Percentiles rank a stretch among this genome's conserved stretches.
Conservation (phyloP, 2,888 invertebrate species). For the Margaritifera margaritifera region DNA sequence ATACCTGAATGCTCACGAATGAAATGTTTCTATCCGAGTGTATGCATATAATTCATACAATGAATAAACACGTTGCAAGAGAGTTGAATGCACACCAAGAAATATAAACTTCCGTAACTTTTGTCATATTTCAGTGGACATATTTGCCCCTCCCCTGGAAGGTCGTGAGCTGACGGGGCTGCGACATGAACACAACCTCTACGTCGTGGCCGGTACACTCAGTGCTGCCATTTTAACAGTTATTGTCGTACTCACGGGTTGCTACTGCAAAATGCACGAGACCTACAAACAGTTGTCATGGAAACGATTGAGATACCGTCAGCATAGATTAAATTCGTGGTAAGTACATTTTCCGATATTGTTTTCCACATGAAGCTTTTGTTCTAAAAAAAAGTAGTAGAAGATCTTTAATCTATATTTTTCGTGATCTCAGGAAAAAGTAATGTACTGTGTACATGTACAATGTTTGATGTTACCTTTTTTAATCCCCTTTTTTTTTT, state of each 20-base stretch:
- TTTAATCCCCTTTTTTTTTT: too few relatives aligned
- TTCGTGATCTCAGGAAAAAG: too few relatives aligned
- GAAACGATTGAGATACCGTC: conserved; percentile 19
- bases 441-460: too few relatives aligned
- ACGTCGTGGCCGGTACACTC: conserved; percentile 85
- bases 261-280: conserved; percentile 86
- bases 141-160: conserved; percentile 53
- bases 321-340: conserved; percentile 28
- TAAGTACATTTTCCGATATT: neutral
- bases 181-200: conserved; percentile 81
- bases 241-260: conserved; percentile 83
- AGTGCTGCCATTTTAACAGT: conserved; percentile 84
- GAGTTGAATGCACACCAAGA: conserved; percentile 12
- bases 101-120: neutral
- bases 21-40: too few relatives aligned
- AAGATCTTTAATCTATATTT: too few relatives aligned
- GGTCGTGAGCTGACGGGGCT: conserved; percentile 28
- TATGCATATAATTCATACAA: too few relatives aligned
- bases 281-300: conserved; percentile 71
- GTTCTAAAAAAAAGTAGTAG: too few relatives aligned
- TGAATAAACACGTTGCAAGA: neutral
- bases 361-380: too few relatives aligned
- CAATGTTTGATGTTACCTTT: too few relatives aligned
- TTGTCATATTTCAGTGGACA: conserved; percentile 44
- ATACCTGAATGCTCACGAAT: too few relatives aligned